Evolutionary conservation across 2,113 vertebrate genomes (phyloP).

Genomic region (Passerina amoena): DNA sequence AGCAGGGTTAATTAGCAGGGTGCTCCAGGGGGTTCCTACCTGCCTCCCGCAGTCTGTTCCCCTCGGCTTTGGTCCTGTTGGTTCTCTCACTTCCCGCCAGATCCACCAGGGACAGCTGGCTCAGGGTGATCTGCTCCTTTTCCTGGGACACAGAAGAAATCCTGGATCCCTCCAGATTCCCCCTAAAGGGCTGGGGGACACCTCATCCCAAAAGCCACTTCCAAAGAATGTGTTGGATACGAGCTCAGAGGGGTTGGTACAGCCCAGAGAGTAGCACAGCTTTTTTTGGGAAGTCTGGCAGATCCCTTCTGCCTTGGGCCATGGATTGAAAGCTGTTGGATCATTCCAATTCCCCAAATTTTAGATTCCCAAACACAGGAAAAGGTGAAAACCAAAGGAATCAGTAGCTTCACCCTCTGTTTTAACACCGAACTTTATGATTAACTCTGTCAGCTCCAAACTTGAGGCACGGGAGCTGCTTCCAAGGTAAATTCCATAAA

Average conservation of each 20-base stretch:
- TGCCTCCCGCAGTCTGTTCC: slow-evolving; percentile 90
- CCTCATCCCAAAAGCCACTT: not conserved
- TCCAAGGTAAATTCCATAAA: rapidly evolving
- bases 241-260: rapidly evolving
- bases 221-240: rapidly evolving
- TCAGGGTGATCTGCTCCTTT: slow-evolving; percentile 87
- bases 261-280: not conserved
- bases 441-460: rapidly evolving
- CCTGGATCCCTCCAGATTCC: not conserved
- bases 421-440: rapidly evolving
- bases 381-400: not conserved
- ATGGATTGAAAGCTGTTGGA: too few species aligned
- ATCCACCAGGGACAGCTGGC: slow-evolving; percentile 94
- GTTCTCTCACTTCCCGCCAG: slow-evolving; percentile 96
- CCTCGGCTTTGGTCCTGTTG: slow-evolving; percentile 91
- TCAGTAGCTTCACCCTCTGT: not conserved
- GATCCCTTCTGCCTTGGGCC: not conserved
- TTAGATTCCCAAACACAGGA: not conserved
- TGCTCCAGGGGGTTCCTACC: slow-evolving; percentile 63
- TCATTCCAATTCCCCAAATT: too few species aligned
- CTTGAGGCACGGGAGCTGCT: rapidly evolving
- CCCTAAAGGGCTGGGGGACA: rapidly evolving
- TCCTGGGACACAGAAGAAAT: slow-evolving; percentile 74
- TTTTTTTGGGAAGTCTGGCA: not conserved
- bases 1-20: not conserved